Evolutionary conservation across 35 echinoderm and acorn worm species (phyloP).

Genomic region (Eucidaris tribuloides): DNA sequence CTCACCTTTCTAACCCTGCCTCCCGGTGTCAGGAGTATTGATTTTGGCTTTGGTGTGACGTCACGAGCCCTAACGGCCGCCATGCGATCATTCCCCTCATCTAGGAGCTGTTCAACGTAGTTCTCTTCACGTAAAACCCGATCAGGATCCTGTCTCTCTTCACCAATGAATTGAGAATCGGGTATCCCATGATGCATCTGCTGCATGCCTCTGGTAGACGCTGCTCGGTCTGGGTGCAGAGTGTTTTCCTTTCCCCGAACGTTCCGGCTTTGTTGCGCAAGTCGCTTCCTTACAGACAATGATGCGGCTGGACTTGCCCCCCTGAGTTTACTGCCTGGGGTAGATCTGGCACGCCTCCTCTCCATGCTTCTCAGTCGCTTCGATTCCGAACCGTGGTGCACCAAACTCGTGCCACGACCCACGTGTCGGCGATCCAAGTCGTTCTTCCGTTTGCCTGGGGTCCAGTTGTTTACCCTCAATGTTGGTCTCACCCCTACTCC

Average conservation of each 20-base stretch:
- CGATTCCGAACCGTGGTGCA: constrained; percentile 11
- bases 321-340: no score
- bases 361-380: not conserved
- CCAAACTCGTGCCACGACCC: not conserved
- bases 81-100: constrained; percentile 37
- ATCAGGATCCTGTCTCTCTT: no score
- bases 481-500: not conserved
- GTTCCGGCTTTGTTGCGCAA: no score
- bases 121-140: no score
- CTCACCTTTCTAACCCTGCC: constrained; percentile 30
- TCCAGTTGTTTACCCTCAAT: not conserved
- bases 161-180: no score
- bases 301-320: no score
- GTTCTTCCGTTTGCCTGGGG: not conserved
- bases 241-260: no score
- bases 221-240: no score
- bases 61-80: not conserved
- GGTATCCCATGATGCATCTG: no score
- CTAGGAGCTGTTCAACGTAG: constrained; percentile 25
- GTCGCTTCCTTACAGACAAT: no score
- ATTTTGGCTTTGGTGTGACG: constrained; percentile 60
- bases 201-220: no score
- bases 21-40: constrained; percentile 74
- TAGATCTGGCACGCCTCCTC: not conserved
- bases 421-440: not conserved